phyloP scores from a whole-genome alignment of 37 sponge, comb jelly and placozoan species.

The Halichondria panicea region DNA sequence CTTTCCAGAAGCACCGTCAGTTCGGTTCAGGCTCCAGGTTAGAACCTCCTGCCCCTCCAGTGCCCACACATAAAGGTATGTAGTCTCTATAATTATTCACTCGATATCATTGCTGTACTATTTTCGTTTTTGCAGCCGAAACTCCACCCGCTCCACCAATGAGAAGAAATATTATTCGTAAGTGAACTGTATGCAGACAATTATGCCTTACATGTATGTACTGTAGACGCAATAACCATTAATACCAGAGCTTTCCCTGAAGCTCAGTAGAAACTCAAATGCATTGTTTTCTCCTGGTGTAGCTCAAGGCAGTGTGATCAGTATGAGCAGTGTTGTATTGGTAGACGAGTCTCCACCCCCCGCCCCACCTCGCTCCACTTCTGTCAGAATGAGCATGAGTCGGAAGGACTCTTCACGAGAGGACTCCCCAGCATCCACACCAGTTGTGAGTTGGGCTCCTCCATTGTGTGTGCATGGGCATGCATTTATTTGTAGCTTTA shows the following conservation, averaged over 20 bases:
- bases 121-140: neutral
- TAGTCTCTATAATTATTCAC: neutral
- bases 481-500: no score
- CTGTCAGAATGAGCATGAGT: conserved; percentile 1
- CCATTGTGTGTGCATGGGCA: no score
- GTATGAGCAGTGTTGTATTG: neutral
- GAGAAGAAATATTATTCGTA: conserved; percentile 7
- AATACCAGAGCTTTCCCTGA: neutral
- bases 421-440: conserved; percentile 18
- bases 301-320: neutral
- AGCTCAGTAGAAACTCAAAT: neutral
- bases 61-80: conserved; percentile 18
- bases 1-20: neutral
- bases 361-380: conserved; percentile 32
- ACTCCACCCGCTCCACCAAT: conserved; percentile 10
- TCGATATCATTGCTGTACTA: neutral
- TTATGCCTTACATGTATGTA: neutral
- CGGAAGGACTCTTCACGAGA: conserved; percentile 14
- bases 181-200: neutral
- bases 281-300: neutral
- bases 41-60: conserved; percentile 1
- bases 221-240: neutral
- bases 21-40: neutral
- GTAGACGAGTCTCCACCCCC: conserved; percentile 6
- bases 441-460: conserved; percentile 24